Evolutionary conservation across 2,113 vertebrate genomes (phyloP).

Genomic region (Uria lomvia): DNA sequence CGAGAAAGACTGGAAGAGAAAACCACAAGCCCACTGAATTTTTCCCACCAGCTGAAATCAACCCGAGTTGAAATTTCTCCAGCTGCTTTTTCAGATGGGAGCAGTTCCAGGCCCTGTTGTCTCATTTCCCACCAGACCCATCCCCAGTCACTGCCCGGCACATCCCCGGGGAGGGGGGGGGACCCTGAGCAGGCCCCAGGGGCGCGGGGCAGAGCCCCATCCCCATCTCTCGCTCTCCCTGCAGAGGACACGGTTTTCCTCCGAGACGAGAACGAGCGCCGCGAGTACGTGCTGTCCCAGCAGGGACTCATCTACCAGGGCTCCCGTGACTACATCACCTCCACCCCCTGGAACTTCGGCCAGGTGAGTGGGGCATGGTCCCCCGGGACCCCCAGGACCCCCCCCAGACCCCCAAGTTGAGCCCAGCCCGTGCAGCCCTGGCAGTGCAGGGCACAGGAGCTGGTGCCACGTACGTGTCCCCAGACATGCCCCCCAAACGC

Average conservation of each 20-base stretch:
- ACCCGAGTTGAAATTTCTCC: not conserved
- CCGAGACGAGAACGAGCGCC: slow-evolving; percentile 69
- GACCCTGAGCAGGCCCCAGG: not conserved
- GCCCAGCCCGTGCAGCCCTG: not conserved
- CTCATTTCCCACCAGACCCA: not conserved
- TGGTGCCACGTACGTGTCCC: fast-evolving
- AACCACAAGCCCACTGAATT: not conserved
- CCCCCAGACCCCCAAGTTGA: too few species aligned
- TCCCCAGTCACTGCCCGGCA: not conserved
- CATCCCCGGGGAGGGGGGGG: not conserved
- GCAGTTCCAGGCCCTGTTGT: not conserved
- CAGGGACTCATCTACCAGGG: slow-evolving; percentile 88
- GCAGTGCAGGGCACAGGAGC: not conserved
- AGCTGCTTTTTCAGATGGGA: not conserved
- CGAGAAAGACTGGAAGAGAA: not conserved
- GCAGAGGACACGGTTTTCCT: slow-evolving; percentile 86
- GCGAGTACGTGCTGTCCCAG: slow-evolving; percentile 86
- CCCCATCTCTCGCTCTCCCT: not conserved
- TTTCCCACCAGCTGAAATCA: not conserved
- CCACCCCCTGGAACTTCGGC: slow-evolving; percentile 87
- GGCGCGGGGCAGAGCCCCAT: not conserved
- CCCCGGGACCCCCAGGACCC: not conserved
- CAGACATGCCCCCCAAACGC: fast-evolving
- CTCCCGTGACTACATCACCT: slow-evolving; percentile 57
- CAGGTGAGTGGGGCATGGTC: slow-evolving; percentile 75